Base-by-base conservation (phyloP, 2,113 vertebrate genomes). In the Nerophis lumbriciformis region DNA sequence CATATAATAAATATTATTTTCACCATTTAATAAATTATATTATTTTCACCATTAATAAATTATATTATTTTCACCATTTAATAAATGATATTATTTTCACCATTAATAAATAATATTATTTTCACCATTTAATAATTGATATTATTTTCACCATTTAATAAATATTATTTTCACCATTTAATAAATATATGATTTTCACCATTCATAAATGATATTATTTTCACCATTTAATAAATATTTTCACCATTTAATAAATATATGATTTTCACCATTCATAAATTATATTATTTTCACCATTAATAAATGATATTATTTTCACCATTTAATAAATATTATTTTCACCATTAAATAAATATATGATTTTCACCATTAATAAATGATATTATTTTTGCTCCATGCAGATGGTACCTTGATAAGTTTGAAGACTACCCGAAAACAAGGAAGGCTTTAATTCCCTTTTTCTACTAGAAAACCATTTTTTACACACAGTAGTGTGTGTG, bases 341-440 rank as follows among this genome's bases (percentile, higher is more conserved):
- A 50, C 11, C 53, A 58, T 48, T 50, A 57, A 68, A n/a, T 5
- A 36, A 36, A 53, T n/a, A 36, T 63, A 39, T 7, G 49, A 36
- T 55, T 1, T 28, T 28, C 28, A 28, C 28, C 28, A 28, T 28
- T n/a, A 28, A 28, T 28, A 28, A 28, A 19, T 19, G 19, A 19
- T 19, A 19, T 19, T 1, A 36, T 57, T 48, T 70, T 77, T 56
- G 59, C 77, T 63, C 78, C 75, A 83, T 91, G 55, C 88, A 99
- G 97, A 69, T 99, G 96, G 96, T 99, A 98, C 71, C 90, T 90
- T 37, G 66, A 88, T 16, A 97, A 96, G 83, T 99, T 99, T 84
- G 93, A 98, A 86, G 90, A 96, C 77, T 99, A 99, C 67, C 96
- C 95, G 0, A 95, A 92, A 77, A 72, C 54, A 38, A 93, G 95